These are phyloP conservation scores for Aphis gossypii DNA, from an alignment of 1,140 invertebrate genomes.

Conservation along the genomic window DNA sequence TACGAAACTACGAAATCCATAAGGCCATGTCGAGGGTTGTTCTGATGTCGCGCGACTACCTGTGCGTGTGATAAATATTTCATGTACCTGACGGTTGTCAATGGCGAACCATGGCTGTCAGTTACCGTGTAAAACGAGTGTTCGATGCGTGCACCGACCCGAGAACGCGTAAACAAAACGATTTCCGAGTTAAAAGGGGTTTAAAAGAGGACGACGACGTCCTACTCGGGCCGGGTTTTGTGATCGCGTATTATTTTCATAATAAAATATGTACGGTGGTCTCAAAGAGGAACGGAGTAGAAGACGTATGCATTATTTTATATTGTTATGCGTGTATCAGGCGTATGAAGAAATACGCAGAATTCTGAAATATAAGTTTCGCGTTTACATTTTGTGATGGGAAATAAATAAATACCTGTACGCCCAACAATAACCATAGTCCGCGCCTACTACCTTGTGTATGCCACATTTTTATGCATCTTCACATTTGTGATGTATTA, in stretches of 20 bases:
- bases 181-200: conserved; percentile 8
- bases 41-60: neutral
- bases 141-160: neutral
- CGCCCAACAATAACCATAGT: neutral
- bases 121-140: neutral
- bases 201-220: neutral
- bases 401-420: neutral
- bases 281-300: neutral
- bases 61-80: conserved; percentile 6
- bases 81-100: neutral
- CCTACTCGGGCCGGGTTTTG: neutral
- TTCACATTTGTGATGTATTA: neutral
- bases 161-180: neutral
- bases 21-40: neutral
- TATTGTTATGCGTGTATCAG: neutral
- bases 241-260: neutral
- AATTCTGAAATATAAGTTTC: neutral
- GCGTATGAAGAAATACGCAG: neutral
- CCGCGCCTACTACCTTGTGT: neutral
- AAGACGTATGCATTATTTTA: neutral
- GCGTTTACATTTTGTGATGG: neutral
- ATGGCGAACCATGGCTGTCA: neutral
- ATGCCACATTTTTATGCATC: neutral
- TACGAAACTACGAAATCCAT: neutral
- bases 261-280: neutral